phyloP scores from a whole-genome alignment of 2,113 vertebrate genomes.

The Toxotes jaculatrix region DNA sequence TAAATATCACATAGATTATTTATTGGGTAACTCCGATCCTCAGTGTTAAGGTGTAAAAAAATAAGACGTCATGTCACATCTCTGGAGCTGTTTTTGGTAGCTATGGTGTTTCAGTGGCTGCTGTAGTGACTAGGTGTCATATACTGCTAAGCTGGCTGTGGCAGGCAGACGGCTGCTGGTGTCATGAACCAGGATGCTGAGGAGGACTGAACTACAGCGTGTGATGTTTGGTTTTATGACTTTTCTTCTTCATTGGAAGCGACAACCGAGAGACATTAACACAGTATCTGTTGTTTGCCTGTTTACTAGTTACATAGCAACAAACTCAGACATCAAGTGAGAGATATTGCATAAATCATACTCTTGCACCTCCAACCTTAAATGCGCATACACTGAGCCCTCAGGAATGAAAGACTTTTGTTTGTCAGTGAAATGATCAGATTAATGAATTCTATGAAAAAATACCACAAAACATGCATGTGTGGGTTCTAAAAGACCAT shows the following conservation, averaged over 20 bases:
- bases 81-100: conserved; percentile 56
- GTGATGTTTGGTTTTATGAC: conserved; percentile 40
- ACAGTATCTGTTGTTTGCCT: conserved; percentile 45
- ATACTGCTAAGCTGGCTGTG: conserved; percentile 30
- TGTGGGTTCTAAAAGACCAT: conserved; percentile 14
- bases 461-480: conserved; percentile 52
- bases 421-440: conserved; percentile 9
- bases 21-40: conserved; percentile 58
- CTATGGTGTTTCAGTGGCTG: conserved; percentile 60
- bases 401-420: conserved; percentile 55
- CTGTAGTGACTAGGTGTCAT: conserved; percentile 61
- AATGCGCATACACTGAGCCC: conserved; percentile 43
- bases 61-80: conserved; percentile 46
- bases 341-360: conserved; percentile 18
- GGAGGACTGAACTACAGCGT: neutral
- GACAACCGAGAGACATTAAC: conserved; percentile 31
- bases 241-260: conserved; percentile 28
- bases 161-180: conserved; percentile 28
- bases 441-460: neutral
- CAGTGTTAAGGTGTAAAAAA: conserved; percentile 60
- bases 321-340: conserved; percentile 23
- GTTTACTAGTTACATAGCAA: conserved; percentile 52
- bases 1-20: conserved; percentile 64
- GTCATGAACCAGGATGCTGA: conserved; percentile 1
- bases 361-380: conserved; percentile 57